Conservation (phyloP, 2,888 invertebrate genomes). For the Synanthedon andrenaeformis region DNA sequence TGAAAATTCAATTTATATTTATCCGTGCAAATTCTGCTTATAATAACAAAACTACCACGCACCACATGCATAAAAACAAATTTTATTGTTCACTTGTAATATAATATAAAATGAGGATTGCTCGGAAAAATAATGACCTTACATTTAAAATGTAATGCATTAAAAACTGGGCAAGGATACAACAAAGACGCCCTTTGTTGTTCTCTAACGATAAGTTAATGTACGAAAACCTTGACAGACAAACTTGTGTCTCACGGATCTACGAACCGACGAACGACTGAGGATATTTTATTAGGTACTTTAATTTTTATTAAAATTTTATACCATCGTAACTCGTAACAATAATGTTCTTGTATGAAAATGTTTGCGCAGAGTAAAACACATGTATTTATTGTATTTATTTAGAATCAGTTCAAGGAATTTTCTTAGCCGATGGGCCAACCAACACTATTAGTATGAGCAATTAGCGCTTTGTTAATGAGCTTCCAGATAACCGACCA, state of each 20-base stretch:
- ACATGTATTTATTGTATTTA: conserved; percentile 23
- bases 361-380: neutral
- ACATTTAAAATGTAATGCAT: neutral
- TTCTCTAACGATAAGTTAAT: conserved; percentile 5
- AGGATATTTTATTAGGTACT: conserved; percentile 10
- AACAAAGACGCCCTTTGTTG: neutral
- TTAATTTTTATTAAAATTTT: too few relatives aligned
- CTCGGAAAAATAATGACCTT: neutral
- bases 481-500: conserved; percentile 44
- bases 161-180: neutral
- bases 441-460: conserved; percentile 53
- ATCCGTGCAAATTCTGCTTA: neutral
- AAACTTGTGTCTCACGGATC: conserved; percentile 9
- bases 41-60: neutral
- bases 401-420: conserved; percentile 59
- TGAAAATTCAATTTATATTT: too few relatives aligned
- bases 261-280: conserved; percentile 4
- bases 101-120: neutral
- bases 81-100: too few relatives aligned
- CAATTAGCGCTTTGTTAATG: conserved; percentile 64
- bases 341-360: too few relatives aligned
- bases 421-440: conserved; percentile 43
- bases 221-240: conserved; percentile 13
- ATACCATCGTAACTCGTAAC: too few relatives aligned
- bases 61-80: too few relatives aligned